A percentile compares a stretch with the other conserved stretches of the same genome.
These are phyloP conservation scores for Phoeniculus purpureus DNA, from an alignment of 2,797 vertebrate species.

Conservation along the genomic window DNA sequence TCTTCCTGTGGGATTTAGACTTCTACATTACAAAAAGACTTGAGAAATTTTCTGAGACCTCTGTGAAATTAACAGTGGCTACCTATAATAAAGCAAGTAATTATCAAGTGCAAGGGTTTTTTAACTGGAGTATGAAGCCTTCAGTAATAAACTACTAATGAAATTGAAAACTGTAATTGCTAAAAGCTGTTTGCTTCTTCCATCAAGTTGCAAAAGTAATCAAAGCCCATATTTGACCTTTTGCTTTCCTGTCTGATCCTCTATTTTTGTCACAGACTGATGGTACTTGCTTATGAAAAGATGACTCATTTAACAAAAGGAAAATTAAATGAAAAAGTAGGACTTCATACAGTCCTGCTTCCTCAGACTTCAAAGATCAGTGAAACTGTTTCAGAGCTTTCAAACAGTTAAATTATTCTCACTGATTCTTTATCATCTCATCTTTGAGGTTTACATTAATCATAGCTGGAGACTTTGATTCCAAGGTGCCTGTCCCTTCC, in stretches of 20 bases:
- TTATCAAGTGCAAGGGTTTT: background rate
- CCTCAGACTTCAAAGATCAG: constrained; percentile 40
- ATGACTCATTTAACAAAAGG: constrained; percentile 53
- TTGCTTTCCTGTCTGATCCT: background rate
- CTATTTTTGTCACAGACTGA: constrained; percentile 22
- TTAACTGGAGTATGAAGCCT: background rate
- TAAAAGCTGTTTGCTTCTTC: background rate
- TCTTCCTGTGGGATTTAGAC: background rate
- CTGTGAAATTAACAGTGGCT: background rate
- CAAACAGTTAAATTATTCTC: constrained; percentile 44
- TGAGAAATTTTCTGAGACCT: background rate
- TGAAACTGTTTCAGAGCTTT: constrained; percentile 47
- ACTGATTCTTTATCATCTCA: constrained; percentile 22
- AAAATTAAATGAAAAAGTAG: constrained; percentile 47
- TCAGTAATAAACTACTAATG: constrained; percentile 5
- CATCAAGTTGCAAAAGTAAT: constrained; percentile 11
- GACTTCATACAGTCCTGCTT: constrained; percentile 19
- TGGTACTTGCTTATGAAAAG: background rate
- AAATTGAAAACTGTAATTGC: background rate
- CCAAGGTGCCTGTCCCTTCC: background rate
- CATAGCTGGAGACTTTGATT: background rate
- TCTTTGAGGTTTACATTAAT: constrained; percentile 30
- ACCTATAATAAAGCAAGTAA: background rate
- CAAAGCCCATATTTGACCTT: constrained; percentile 13
- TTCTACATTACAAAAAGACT: background rate